phyloP scores from a whole-genome alignment of 2,797 vertebrate species.

The Karalla daura region DNA sequence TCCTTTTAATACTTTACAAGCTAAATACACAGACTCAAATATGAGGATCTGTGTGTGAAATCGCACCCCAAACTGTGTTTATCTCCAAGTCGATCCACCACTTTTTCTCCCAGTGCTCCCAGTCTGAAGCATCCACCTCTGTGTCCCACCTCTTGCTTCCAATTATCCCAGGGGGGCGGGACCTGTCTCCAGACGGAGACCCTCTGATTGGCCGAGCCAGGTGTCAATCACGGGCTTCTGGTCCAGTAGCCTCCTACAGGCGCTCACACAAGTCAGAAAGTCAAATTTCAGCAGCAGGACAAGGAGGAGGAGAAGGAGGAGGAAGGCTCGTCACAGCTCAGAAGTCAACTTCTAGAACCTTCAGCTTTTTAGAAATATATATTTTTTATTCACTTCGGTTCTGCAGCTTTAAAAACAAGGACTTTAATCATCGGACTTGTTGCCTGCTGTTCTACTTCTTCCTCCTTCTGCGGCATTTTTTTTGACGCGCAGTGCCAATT shows the following conservation, averaged over 20 bases:
- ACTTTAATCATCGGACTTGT: conserved; percentile 71
- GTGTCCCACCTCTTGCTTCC: conserved; percentile 67
- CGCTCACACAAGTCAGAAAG: conserved; percentile 75
- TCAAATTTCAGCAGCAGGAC: conserved; percentile 66
- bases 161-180: conserved; percentile 68
- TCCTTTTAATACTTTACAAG: neutral
- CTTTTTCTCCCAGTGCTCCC: no score
- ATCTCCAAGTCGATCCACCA: no score
- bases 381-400: no score
- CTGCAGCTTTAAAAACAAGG: no score
- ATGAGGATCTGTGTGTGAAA: neutral
- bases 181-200: neutral
- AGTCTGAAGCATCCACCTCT: conserved; percentile 30
- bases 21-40: neutral
- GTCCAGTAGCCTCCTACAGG: conserved; percentile 60
- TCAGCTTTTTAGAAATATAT: no score
- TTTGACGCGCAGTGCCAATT: no score
- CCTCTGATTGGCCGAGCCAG: conserved; percentile 65
- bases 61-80: neutral
- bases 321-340: neutral
- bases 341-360: neutral
- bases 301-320: conserved; percentile 31
- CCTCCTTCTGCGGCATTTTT: no score
- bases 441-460: no score
- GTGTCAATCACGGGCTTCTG: conserved; percentile 55